Conservation (phyloP, 2,888 invertebrate genomes). For the Tenthredo distinguenda region DNA sequence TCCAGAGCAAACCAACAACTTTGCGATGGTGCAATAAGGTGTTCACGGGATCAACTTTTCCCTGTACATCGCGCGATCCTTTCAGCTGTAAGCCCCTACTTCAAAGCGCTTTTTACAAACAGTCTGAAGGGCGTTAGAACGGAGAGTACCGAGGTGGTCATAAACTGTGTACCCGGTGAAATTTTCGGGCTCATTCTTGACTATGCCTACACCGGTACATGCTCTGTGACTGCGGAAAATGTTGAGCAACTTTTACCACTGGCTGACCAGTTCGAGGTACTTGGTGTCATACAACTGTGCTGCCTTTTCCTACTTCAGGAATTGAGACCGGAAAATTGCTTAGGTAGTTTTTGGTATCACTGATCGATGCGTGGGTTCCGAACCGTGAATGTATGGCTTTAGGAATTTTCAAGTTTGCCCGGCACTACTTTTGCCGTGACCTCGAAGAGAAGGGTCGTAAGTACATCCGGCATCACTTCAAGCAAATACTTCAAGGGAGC, state of each 20-base stretch:
- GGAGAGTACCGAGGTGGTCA: slow-evolving; percentile 82
- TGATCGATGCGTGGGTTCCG: not conserved
- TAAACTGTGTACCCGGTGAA: slow-evolving; percentile 81
- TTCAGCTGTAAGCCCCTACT: slow-evolving; percentile 87
- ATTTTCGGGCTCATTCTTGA: slow-evolving; percentile 85
- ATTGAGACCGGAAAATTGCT: slow-evolving; percentile 84
- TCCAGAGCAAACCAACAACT: slow-evolving; percentile 82
- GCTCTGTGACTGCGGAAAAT: slow-evolving; percentile 83
- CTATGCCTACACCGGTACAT: slow-evolving; percentile 87
- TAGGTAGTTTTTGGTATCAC: slow-evolving; percentile 74
- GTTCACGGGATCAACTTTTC: slow-evolving; percentile 83
- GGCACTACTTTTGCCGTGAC: slow-evolving; percentile 85
- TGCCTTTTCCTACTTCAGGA: slow-evolving; percentile 84
- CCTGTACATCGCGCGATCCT: slow-evolving; percentile 86
- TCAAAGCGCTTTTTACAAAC: slow-evolving; percentile 86
- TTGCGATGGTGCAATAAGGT: slow-evolving; percentile 86
- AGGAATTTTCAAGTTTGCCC: slow-evolving; percentile 85
- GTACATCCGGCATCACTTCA: slow-evolving; percentile 82
- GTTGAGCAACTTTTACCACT: slow-evolving; percentile 85
- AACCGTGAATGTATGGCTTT: not conserved
- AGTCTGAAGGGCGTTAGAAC: slow-evolving; percentile 82
- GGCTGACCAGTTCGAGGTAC: slow-evolving; percentile 87
- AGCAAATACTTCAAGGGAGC: slow-evolving; percentile 82
- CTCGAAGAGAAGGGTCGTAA: slow-evolving; percentile 82
- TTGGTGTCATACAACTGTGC: slow-evolving; percentile 86